Evolutionary conservation across 2,888 invertebrate genomes (phyloP), one percentile per base, ranked within the genome.

Genomic region (Drosophila cognata): DNA sequence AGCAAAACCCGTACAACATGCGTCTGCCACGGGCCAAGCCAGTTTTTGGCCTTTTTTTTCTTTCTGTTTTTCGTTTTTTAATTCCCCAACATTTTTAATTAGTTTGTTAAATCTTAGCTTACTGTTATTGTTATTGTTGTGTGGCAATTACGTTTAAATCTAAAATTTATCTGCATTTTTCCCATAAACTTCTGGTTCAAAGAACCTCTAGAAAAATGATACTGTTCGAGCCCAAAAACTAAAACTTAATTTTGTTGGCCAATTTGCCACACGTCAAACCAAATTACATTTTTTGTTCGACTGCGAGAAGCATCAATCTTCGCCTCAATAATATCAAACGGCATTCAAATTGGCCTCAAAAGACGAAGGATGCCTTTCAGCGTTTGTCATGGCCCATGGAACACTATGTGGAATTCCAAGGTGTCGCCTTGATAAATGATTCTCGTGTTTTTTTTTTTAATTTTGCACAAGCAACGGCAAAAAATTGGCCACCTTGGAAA

Each of bases 21-120:
- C 85, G 84, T 84, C 80, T 91, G 92, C 91, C 91, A 91, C 91
- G 91, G 91, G 91, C 91, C 91, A 91, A 91, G 84, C 79, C 74
- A 81, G 87, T 79, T 90, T 85, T 70, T 67, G 60, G 56, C 41
- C 53, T 71, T 73, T 61, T 60, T 46, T 68, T n/a, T 58, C 3
- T 43, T 57, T 52, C 41, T 21, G 10, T 31, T 21, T 46, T 46
- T 38, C 35, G 35, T 21, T 41, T 31, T 36, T 36, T 36, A 16
- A 61, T 68, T 55, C 38, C 55, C 61, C 63, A 74, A 70, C 58
- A 67, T 73, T 82, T 81, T 85, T 85, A 88, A 84, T 84, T 88
- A 84, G 83, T 81, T 68, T 64, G 73, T 79, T 68, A 63, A 66
- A 61, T 60, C 63, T 43, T 41, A 48, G 51, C n/a, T 35, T 28